A percentile compares a stretch with the other conserved stretches of the same genome.
Evolutionary conservation across 2,113 vertebrate species (phyloP).

Genomic region (Orthochromis malagaraziensis): DNA sequence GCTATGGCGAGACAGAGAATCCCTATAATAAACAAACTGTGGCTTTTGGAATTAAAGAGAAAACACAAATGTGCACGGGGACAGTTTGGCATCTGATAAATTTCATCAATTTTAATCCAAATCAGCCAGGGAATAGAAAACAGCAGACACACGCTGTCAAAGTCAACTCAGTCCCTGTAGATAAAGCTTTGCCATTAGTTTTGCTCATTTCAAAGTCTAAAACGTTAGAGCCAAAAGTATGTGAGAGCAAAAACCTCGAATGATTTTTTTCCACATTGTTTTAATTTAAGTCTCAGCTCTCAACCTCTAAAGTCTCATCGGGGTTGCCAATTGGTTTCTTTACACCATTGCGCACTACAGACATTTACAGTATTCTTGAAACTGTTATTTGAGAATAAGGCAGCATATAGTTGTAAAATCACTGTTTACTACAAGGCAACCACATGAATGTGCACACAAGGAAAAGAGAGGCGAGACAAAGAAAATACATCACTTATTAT

Average conservation of each 20-base stretch:
- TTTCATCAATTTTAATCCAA: neutral
- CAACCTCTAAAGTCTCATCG: fast-evolving
- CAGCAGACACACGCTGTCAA: neutral
- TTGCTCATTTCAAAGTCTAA: neutral
- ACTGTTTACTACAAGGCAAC: neutral
- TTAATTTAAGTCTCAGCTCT: neutral
- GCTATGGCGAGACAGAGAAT: neutral
- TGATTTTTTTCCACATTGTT: neutral
- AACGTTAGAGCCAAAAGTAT: neutral
- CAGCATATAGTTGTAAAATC: neutral
- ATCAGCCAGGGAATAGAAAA: neutral
- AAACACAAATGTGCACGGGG: neutral
- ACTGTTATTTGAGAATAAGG: neutral
- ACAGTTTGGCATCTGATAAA: neutral
- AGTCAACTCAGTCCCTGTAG: neutral
- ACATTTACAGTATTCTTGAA: neutral
- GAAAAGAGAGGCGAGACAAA: neutral
- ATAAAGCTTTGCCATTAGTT: neutral
- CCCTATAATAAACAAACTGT: neutral
- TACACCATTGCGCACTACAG: neutral
- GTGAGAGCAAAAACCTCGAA: neutral
- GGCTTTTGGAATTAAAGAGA: neutral
- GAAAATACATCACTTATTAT: neutral
- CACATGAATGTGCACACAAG: neutral
- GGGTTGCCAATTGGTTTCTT: neutral